Evolutionary conservation across 2,888 invertebrate species (phyloP), one percentile per base, ranked within the genome.

Genomic region (Euzophera pinguis): DNA sequence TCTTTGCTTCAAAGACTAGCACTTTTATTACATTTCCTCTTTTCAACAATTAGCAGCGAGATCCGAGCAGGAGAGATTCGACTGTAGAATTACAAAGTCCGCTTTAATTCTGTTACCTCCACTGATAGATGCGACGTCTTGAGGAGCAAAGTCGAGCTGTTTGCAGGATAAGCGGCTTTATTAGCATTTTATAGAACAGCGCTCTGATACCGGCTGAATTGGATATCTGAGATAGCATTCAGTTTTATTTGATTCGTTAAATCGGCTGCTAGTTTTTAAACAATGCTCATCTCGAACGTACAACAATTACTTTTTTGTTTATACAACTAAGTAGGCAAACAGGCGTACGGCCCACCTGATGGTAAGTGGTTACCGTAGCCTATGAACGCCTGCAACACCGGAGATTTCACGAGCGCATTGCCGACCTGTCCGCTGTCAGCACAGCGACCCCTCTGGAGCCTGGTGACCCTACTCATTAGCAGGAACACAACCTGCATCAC

Each of bases 1-100:
- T 78, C 84, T 80, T 79, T 78, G 81, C 81, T 78, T 85, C 86
- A 86, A 87, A 88, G 88, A 81, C 81, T 78, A 78, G 80, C 77
- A 78, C 78, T 84, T 86, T 88, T 85, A 87, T 86, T 87, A 80
- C 84, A 77, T 84, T 86, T 78, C 79, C 80, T 75, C 82, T 81
- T 83, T 83, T 70, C 76, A 78, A 84, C 88, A 89, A 89, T 89
- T 89, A 89, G 86, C 79, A 75, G 64, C 63, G 68, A 76, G 80
- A 80, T 81, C 75, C 68, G 71, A 80, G 78, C 71, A 73, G 55
- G 69, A 73, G 73, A 76, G 81, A 82, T 81, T 82, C 78, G 72
- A 72, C 74, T 78, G 65, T 63, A 68, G 71, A 80, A 78, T 82
- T 82, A 79, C 83, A 75, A 75, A 74, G 77, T 75, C 71, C 70